Conservation (phyloP, 2,113 vertebrate species). For the Podarcis raffonei region DNA sequence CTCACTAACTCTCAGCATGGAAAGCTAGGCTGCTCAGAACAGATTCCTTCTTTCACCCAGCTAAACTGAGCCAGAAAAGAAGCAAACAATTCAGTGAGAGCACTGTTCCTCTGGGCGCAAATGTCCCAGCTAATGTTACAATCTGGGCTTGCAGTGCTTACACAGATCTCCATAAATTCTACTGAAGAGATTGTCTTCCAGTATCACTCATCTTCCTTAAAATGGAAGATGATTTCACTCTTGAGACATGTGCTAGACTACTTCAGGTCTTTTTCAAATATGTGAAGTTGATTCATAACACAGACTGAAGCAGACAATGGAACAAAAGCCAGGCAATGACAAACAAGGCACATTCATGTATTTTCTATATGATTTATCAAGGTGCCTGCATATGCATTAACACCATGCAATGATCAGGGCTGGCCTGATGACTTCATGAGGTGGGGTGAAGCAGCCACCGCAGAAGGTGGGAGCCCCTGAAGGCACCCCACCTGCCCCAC, state of each 20-base stretch:
- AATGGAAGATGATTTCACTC: conserved; percentile 12
- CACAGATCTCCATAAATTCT: not conserved
- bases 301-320: not conserved
- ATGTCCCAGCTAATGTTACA: not conserved
- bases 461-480: too few species aligned
- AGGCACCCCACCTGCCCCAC: too few species aligned
- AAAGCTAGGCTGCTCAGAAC: not conserved
- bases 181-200: conserved; percentile 3
- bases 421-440: too few species aligned
- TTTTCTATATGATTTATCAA: not conserved
- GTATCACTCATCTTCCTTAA: not conserved
- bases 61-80: not conserved
- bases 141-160: not conserved
- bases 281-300: not conserved
- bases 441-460: too few species aligned
- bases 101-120: not conserved
- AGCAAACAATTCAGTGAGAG: not conserved
- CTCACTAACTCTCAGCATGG: not conserved
- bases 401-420: too few species aligned
- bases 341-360: not conserved
- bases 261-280: conserved; percentile 19
- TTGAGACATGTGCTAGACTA: not conserved
- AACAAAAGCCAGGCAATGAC: not conserved
- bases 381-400: too few species aligned
- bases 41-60: not conserved